Base-by-base conservation (phyloP, 2,888 invertebrate genomes). In the Stenoptilia bipunctidactyla region DNA sequence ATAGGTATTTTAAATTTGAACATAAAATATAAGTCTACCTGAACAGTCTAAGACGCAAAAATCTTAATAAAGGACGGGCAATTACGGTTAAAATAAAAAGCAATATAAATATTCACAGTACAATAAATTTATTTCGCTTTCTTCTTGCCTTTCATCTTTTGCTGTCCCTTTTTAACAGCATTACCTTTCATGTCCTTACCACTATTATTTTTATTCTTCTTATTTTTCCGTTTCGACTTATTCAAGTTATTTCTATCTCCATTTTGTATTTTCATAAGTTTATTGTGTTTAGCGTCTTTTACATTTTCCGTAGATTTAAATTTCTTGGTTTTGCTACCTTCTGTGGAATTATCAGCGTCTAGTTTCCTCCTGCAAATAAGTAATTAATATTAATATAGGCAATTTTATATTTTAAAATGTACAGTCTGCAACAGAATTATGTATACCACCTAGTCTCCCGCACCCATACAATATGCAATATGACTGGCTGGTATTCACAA, bases 341-440 rank as follows among this genome's bases (percentile, higher is more conserved):
- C 50, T 1, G 45, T 36, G 2, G 46, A 52, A 5, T 61, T 61
- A 1, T 59, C 51, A 25, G 25, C 51, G 40, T 75, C 76, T 14
- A 72, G 27, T 63, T 75, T 76, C 41, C 80, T 63, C 49, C 82
- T 82, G 56, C 13, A 55, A n/a, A n/a, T n/a, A n/a, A n/a, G n/a
- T n/a, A n/a, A n/a, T n/a, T n/a, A n/a, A n/a, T n/a, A n/a, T n/a
- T n/a, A n/a, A n/a, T n/a, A n/a, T n/a, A n/a, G n/a, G n/a, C n/a
- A n/a, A n/a, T n/a, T n/a, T n/a, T n/a, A n/a, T n/a, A n/a, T n/a
- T n/a, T n/a, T n/a, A n/a, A n/a, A n/a, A n/a, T n/a, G n/a, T n/a
- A n/a, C n/a, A n/a, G n/a, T n/a, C n/a, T n/a, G n/a, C n/a, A n/a
- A n/a, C n/a, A n/a, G n/a, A n/a, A n/a, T n/a, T n/a, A n/a, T n/a